These are phyloP conservation scores for Larimichthys crocea DNA, from an alignment of 2,113 vertebrate genomes.

Conservation along the genomic window DNA sequence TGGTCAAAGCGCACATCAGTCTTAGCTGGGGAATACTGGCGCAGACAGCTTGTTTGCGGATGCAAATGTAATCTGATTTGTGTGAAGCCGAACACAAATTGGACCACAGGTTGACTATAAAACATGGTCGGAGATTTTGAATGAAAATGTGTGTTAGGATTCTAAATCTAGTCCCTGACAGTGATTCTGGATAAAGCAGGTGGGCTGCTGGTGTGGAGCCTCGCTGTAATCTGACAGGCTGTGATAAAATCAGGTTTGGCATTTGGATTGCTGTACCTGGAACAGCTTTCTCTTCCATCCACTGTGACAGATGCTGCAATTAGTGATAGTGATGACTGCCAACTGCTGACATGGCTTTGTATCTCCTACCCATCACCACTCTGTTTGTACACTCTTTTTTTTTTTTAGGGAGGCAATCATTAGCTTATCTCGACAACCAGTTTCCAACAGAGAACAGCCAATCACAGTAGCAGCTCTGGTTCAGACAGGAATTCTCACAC, in stretches of 20 bases:
- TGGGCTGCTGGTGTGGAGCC: conserved; percentile 29
- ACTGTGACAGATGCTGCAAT: conserved; percentile 74
- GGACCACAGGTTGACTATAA: conserved; percentile 15
- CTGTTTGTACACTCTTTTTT: background rate
- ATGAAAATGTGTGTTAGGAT: conserved; percentile 3
- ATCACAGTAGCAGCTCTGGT: conserved; percentile 7
- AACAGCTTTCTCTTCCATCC: conserved; percentile 44
- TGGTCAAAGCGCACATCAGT: conserved; percentile 29
- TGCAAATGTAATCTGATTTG: conserved; percentile 45
- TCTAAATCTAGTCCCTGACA: conserved; percentile 23
- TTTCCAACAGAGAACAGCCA: conserved; percentile 48
- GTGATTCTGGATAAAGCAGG: conserved; percentile 7
- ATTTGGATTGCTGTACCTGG: conserved; percentile 64
- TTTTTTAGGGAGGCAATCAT: conserved; percentile 32
- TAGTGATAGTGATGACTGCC: conserved; percentile 61
- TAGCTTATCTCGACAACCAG: conserved; percentile 49
- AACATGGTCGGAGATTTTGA: conserved; percentile 1
- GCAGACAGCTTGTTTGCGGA: conserved; percentile 43
- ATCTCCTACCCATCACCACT: conserved; percentile 37
- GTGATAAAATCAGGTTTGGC: conserved; percentile 67
- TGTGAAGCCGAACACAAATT: conserved; percentile 7
- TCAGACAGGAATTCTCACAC: conserved; percentile 20
- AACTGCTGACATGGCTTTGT: conserved; percentile 65
- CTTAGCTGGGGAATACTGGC: background rate
- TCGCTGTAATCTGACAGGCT: conserved; percentile 58